Base-by-base conservation (phyloP, 2,797 vertebrate genomes). In the Chelmon rostratus region DNA sequence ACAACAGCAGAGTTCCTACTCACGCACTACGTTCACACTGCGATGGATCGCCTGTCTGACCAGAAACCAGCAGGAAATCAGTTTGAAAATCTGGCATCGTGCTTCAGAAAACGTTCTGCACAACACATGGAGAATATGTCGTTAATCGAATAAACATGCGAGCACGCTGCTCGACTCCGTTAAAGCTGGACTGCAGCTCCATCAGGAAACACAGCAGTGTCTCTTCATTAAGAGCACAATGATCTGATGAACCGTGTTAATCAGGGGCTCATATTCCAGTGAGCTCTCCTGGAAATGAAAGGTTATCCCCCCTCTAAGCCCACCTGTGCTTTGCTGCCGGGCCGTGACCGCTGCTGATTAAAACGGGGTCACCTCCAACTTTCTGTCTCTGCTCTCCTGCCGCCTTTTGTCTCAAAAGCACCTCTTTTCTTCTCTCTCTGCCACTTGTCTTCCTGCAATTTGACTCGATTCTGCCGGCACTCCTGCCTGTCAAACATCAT, bases 281-380 rank as follows among this genome's bases (percentile, higher is more conserved):
- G 69, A 62, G 76, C 76, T 66, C 78, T 82, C 37, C 37, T 61
- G 25, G 50, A 86, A 78, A 87, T 35, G 66, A 78, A 87, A 90
- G 84, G 84, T 87, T 82, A 81, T 88, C 84, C 70, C 82, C 81
- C 47, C 62, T 50, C 57, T 63, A 79, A 90, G 85, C 82, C 85
- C 83, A 76, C 79, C 77, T 80, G 84, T 49, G 68, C 73, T 33
- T 7, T 44, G 47, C 65, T 35, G 69, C 66, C 46, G 75, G 70
- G 57, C 72, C 53, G 6, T 11, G 23, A 70, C 68, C 2, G 58
- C 25, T 8, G 79, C 82, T 89, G 81, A 89, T 88, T 87, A 76
- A 76, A 87, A 85, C 8, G 33, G 67, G 83, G 88, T 91, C 86
- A 88, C 86, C 84, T 85, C 83, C 76, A 83, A 73, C 82, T 86